These are phyloP conservation scores for Agrotis ipsilon DNA, from an alignment of 2,888 invertebrate genomes.

Conservation along the genomic window DNA sequence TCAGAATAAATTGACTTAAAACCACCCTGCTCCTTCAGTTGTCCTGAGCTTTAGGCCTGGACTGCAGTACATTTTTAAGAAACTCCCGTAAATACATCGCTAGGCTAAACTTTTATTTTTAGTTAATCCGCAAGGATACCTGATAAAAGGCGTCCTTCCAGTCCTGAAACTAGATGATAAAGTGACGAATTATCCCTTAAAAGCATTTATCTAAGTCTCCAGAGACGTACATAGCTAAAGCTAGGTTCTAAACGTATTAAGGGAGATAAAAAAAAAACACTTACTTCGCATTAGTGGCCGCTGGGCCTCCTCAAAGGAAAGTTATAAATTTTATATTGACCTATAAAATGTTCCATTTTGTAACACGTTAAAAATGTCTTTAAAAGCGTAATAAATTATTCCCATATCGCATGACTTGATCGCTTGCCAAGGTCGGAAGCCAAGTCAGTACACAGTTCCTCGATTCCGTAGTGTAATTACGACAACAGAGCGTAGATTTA, in stretches of 20 bases:
- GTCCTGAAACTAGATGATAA: not conserved
- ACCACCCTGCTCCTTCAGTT: too few relatives aligned
- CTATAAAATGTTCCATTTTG: slow-evolving; percentile 36
- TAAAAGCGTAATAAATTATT: slow-evolving; percentile 29
- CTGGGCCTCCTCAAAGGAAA: slow-evolving; percentile 10
- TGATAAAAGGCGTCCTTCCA: too few relatives aligned
- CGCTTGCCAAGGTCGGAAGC: slow-evolving; percentile 55
- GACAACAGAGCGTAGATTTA: slow-evolving; percentile 21
- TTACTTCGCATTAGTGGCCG: slow-evolving; percentile 13
- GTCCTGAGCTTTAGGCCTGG: too few relatives aligned
- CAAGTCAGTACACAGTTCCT: slow-evolving; percentile 47
- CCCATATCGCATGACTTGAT: slow-evolving; percentile 49
- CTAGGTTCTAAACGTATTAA: slow-evolving; percentile 5
- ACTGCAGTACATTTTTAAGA: too few relatives aligned
- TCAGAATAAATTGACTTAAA: too few relatives aligned
- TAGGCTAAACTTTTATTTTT: too few relatives aligned
- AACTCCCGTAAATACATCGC: too few relatives aligned
- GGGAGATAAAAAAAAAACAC: slow-evolving; percentile 22
- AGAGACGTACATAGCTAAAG: not conserved
- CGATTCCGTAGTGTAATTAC: slow-evolving; percentile 40
- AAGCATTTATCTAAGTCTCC: not conserved
- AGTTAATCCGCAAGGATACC: too few relatives aligned
- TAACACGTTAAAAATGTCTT: slow-evolving; percentile 31
- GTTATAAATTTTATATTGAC: slow-evolving; percentile 33
- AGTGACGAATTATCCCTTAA: not conserved